Evolutionary conservation across 2,797 vertebrate species (phyloP).

Genomic region (Danio choprae): DNA sequence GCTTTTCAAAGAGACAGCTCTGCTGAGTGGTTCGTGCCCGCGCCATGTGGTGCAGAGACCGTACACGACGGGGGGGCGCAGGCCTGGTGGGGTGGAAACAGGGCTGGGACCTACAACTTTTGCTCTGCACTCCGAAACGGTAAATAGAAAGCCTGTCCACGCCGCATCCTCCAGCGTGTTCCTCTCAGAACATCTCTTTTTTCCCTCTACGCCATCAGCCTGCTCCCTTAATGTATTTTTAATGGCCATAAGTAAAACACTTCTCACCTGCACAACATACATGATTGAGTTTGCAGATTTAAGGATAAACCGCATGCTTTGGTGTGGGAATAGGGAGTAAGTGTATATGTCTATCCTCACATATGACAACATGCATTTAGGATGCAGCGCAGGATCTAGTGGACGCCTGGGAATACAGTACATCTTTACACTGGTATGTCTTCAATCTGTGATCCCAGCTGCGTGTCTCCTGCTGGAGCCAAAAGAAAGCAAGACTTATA

Average conservation of each 20-base stretch:
- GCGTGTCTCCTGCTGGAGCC: slow-evolving; percentile 73
- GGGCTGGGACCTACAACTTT: slow-evolving; percentile 61
- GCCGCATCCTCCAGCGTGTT: slow-evolving; percentile 74
- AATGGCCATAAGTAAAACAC: slow-evolving; percentile 38
- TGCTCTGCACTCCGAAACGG: slow-evolving; percentile 62
- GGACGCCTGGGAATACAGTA: neutral
- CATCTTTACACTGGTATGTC: slow-evolving; percentile 32
- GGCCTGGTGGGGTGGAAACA: slow-evolving; percentile 35
- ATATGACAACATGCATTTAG: slow-evolving; percentile 18
- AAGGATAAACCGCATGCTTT: slow-evolving; percentile 23
- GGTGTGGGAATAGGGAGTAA: neutral
- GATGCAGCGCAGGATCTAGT: neutral
- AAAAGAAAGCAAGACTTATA: slow-evolving; percentile 77
- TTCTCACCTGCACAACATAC: slow-evolving; percentile 41
- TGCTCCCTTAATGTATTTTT: slow-evolving; percentile 46
- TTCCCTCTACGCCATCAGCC: slow-evolving; percentile 71
- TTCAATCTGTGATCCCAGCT: slow-evolving; percentile 70
- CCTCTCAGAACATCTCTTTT: slow-evolving; percentile 68
- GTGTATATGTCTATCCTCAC: neutral
- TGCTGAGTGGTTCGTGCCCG: slow-evolving; percentile 72
- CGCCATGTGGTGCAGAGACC: slow-evolving; percentile 18
- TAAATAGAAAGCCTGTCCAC: slow-evolving; percentile 71
- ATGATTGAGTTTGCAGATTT: slow-evolving; percentile 31
- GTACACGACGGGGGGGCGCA: slow-evolving; percentile 49
- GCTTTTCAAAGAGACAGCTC: slow-evolving; percentile 75